Base-by-base conservation (phyloP, 2,888 invertebrate genomes). In the Agonopterix arenella region DNA sequence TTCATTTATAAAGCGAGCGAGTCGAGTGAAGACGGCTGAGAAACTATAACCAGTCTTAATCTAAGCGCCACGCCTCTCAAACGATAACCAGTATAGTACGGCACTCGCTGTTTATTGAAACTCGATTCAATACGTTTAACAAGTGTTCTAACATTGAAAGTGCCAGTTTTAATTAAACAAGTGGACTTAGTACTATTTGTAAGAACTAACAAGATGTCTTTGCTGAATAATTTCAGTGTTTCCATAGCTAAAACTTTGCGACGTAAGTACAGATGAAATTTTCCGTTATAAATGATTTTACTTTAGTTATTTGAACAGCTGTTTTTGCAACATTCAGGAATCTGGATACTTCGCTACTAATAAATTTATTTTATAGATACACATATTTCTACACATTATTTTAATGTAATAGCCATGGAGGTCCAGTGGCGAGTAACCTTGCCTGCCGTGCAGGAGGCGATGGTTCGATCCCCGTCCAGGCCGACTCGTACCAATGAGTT, bases 161-260 rank as follows among this genome's bases (percentile, higher is more conserved):
- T 40, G 40, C 43, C 28, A 43, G 8, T 8, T 43, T 43, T 48
- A 44, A 47, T 47, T 37, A 48, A 56, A 56, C 47, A 48, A 45
- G 48, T 57, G 64, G 47, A 54, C 45, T 57, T 52, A 45, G 52
- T 53, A 58, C 54, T 48, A 36, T 43, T 8, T 43, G 13, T 43
- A 11, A 8, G 11, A 56, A 49, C 48, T 58, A 52, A 49, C 49
- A 51, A 53, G 46, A 88, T 86, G 85, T 86, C 86, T 54, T 77
- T 84, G 61, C 57, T 88, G 37, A 88, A 85, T 58, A 88, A 86
- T 54, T 86, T 88, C 53, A 78, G 80, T 28, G 85, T 85, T 53
- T 77, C 79, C 4, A 72, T 88, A 46, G 81, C 80, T 4, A 83
- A 78, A 56, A 78, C 82, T 54, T 63, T 85, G 48, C 66, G 77